Evolutionary conservation across 2,888 invertebrate species (phyloP), one percentile per base, ranked within the genome.

Genomic region (Heliconius hortense): DNA sequence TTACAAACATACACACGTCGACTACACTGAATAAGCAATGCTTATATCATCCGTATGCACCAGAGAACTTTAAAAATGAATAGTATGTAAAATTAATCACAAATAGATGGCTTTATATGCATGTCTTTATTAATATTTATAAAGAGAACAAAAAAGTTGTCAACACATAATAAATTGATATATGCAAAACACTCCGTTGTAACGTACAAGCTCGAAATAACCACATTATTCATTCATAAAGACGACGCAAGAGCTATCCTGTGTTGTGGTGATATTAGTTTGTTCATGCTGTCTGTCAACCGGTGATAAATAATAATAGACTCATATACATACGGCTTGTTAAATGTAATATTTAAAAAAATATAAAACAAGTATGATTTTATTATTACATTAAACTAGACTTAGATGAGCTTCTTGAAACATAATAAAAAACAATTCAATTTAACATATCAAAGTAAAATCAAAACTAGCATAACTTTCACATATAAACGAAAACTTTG

Each of bases 221-320:
- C 80, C 79, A 76, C 81, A 82, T 84, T 82, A 84, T 79, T 82
- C 80, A 85, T 84, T 84, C 82, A 82, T 81, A 79, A 79, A 82
- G 80, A 80, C 75, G 76, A 77, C 79, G 79, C 77, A 76, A 80
- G 80, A 80, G 81, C 80, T 76, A 81, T 81, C 76, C 78, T 72
- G 73, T 80, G 81, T 79, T 77, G 78, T 67, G 79, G 73, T 76
- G 73, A 77, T 81, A 80, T 81, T 80, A 77, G 78, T 79, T 77
- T 74, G 77, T 73, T 79, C 76, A 71, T 76, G 75, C 73, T 76
- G 76, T 77, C 76, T 75, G 74, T 76, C 76, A 76, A 69, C 76
- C 35, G n/a, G 60, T 78, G 60, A 74, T 74, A 78, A 74, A 74
- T 76, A 74, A 76, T 76, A 74, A 72, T 74, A 76, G 71, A 68